Evolutionary conservation across 2,113 vertebrate genomes (phyloP), one percentile per base, ranked within the genome.

Genomic region (Crypturellus undulatus): DNA sequence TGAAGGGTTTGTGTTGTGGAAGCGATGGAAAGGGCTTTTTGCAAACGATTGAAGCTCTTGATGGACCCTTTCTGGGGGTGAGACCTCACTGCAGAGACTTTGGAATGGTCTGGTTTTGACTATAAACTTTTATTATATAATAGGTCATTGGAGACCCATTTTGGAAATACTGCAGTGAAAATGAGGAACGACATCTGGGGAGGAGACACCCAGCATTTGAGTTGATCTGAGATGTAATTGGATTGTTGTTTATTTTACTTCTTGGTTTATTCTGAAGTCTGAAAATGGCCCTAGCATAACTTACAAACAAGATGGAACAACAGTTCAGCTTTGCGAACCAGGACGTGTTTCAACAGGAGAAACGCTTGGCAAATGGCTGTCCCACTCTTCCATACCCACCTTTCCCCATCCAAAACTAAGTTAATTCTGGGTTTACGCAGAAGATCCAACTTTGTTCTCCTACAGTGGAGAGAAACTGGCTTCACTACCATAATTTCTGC

Each of bases 241-340:
- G 30, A 17, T 17, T 81, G 25, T 73, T 85, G 25, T 89, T 78
- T 43, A 34, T 62, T 89, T 79, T 64, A 43, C 18, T 84, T 71
- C 52, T 70, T 78, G 26, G 28, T 93, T 93, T 83, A 70, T 81
- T 67, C 85, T 30, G 26, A 80, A 63, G 64, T n/a, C 62, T 87
- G 84, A 60, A 92, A 92, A 76, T 43, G 52, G 38, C 85, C 80
- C 64, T 80, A 80, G 36, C 0, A 1, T 34, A 73, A 34, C 68
- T 64, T 11, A 1, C 87, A 85, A 94, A 9, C 0, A 1, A 77
- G 58, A 56, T 90, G 88, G 51, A 93, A 32, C 49, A 89, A 36
- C 64, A 83, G 26, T 7, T 93, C 10, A 3, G 47, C 52, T 76
- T 84, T 64, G 42, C 1, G 4, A 95, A 73, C 67, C 91, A 82